A percentile compares a stretch with the other conserved stretches of the same genome.
These are phyloP conservation scores for Leptonema lineaticorne DNA, from an alignment of 1,140 invertebrate species.

Conservation along the genomic window DNA sequence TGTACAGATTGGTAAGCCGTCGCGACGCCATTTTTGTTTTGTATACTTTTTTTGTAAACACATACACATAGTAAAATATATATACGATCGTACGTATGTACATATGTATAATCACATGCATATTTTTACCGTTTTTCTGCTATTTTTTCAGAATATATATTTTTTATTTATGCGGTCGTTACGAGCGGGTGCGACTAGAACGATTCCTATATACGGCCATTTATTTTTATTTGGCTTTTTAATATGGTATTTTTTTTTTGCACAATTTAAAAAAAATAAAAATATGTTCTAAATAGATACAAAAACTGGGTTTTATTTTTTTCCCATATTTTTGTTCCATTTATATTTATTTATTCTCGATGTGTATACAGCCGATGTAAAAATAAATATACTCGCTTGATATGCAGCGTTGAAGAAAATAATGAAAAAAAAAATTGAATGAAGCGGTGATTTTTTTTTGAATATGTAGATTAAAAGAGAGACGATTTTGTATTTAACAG, in stretches of 20 bases:
- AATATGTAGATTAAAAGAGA: too few species aligned
- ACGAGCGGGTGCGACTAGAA: conserved; percentile 15
- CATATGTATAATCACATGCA: background rate
- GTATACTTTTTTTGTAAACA: conserved; percentile 6
- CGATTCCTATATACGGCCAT: conserved; percentile 9
- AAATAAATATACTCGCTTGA: too few species aligned
- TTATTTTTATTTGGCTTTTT: background rate
- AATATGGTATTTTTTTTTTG: background rate
- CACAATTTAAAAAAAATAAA: too few species aligned
- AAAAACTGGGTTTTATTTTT: too few species aligned
- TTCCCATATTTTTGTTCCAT: too few species aligned
- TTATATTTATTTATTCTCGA: too few species aligned
- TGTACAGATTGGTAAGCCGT: conserved; percentile 31
- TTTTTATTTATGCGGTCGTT: conserved; percentile 36
- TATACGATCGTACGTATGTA: background rate
- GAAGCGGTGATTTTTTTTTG: too few species aligned
- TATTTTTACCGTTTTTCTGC: background rate
- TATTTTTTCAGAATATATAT: conserved; percentile 26
- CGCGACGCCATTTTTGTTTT: conserved; percentile 37
- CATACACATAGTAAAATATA: conserved; percentile 1
- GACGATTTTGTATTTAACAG: background rate
- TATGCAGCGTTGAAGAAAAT: too few species aligned
- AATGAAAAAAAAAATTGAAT: too few species aligned
- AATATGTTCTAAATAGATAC: too few species aligned
- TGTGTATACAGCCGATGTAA: too few species aligned